Evolutionary conservation across 2,797 vertebrate species (phyloP), one percentile per base, ranked within the genome.

Genomic region (Enteromius mattozi): DNA sequence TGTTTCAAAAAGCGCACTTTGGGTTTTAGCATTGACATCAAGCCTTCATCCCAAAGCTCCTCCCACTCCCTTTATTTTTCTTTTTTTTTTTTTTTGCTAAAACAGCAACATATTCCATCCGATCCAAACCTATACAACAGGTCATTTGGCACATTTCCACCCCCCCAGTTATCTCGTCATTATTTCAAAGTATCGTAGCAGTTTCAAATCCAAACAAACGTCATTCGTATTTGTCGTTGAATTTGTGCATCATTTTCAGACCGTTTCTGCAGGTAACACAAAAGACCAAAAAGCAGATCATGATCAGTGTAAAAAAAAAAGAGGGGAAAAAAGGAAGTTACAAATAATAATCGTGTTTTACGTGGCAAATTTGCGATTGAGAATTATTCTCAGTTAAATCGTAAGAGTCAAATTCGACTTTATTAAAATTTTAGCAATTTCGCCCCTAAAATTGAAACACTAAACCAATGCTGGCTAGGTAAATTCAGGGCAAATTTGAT

Each of bases 1-100:
- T 88, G 90, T 94, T 94, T 92, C 90, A 93, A 93, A 95, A 94
- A 95, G 90, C 92, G 90, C 91, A 91, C 94, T 95, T 95, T 95
- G 94, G 93, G 91, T 94, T 93, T 93, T 92, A 94, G 92, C 91
- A 88, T 91, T 89, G 91, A 94, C 91, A 92, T 92, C 91, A 91
- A 86, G 88, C 83, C 88, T 90, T 88, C 91, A n/a, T 82, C 74
- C 92, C 92, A 92, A 94, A 92, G 92, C 92, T 91, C 89, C 90
- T 90, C 42, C 47, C 56, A 47, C 63, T 78, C 76, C 81, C 70
- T 80, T 84, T 56, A 33, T 35, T 56, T 71, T 24, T 59, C 35
- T 30, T 74, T 40, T 59, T 42, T 45, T 51, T 54, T 80, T 51
- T 40, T 85, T 90, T 93, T 94, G 90, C 92, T 92, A 90, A 87